Evolutionary conservation across 2,797 vertebrate genomes (phyloP).

Genomic region (Kryptolebias ocellatus): DNA sequence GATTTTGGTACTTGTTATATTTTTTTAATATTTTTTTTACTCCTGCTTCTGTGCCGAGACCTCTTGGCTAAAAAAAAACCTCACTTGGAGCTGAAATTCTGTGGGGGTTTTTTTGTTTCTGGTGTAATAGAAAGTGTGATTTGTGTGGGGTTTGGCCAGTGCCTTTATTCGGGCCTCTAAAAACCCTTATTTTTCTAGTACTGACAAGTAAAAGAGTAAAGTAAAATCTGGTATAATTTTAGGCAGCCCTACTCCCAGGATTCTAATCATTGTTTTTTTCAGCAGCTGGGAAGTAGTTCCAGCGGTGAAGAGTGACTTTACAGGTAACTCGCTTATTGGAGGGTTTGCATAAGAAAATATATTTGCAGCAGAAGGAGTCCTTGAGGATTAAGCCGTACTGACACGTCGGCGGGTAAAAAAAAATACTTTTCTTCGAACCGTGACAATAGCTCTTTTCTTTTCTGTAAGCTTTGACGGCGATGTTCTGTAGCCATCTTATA

Average conservation of each 20-base stretch:
- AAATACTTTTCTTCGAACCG: not conserved
- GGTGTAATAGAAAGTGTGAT: not conserved
- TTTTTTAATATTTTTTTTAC: not conserved
- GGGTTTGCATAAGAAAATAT: not conserved
- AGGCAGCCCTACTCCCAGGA: not conserved
- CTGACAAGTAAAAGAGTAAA: not conserved
- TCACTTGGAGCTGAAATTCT: not conserved
- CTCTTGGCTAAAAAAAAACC: not conserved
- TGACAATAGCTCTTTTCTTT: not conserved
- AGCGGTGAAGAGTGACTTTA: constrained; percentile 3
- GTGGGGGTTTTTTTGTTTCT: not conserved
- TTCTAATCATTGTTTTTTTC: not conserved
- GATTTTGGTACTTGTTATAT: not conserved
- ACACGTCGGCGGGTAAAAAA: not conserved
- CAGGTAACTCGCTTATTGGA: constrained; percentile 6
- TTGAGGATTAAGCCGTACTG: not conserved
- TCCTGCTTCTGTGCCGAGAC: not conserved
- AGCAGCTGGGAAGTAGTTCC: not conserved
- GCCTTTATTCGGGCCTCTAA: not conserved
- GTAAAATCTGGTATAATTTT: not conserved
- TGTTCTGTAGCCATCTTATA: not conserved
- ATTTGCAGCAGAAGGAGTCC: not conserved
- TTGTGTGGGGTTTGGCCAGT: not conserved
- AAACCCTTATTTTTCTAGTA: not conserved
- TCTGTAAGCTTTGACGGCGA: not conserved